Base-by-base conservation (phyloP, 2,113 vertebrate genomes). In the Zosterops borbonicus region DNA sequence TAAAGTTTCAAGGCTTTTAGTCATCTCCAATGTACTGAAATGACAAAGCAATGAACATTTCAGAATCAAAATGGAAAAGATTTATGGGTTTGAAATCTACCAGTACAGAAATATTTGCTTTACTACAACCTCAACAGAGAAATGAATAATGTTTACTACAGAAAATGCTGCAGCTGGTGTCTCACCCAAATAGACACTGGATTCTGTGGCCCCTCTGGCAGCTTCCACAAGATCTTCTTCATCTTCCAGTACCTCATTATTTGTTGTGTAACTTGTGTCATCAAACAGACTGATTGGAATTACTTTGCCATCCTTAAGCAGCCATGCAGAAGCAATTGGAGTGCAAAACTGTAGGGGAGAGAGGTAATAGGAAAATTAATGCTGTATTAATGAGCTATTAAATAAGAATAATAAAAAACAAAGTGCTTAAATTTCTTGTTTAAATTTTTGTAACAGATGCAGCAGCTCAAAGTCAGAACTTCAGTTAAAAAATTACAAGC, bases 271-370 rank as follows among this genome's bases (percentile, higher is more conserved):
- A 95, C 98, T 98, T 2, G 99, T 99, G 95, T 99, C 99, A 63
- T 99, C 99, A 89, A 99, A 99, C 68, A 99, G 98, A 92, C 98
- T 99, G 94, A 99, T 99, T 9, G 99, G 99, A 58, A 98, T 98
- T 71, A 99, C 99, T 79, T 99, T 99, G 16, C 99, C 99, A 28
- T 99, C 98, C 31, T 98, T 98, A 33, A 99, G 98, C 90, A 99
- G 96, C 99, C 99, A 99, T 18, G 99, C 99, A 11, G 99, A 99
- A 89, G 99, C 99, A 77, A 99, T 99, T 31, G 99, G 99, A 41
- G 99, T 99, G 94, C 99, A 99, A 97, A 99, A 99, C 99, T 99
- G 95, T 62, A 84, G 64, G 37, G 88, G 6, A 37, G 9, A 91
- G 39, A 71, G 19, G 12, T 42, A 77, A 65, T 37, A 58, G 35